Base-by-base conservation (phyloP, 1,140 invertebrate genomes). In the Phenacoccus solenopsis region DNA sequence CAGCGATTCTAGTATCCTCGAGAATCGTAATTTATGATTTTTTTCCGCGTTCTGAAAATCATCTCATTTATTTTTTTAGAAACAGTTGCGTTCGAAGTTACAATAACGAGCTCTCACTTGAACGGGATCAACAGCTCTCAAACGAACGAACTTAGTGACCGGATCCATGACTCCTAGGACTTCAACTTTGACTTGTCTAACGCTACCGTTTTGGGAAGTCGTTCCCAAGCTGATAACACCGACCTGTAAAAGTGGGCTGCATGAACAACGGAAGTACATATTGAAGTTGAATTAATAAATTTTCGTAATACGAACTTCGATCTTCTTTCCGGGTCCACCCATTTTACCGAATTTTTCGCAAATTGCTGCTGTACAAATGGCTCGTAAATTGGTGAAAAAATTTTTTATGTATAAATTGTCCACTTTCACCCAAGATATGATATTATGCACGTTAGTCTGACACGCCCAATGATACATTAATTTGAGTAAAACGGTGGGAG, bases 381-480 rank as follows among this genome's bases (percentile, higher is more conserved):
- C 87, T 59, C 91, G 80, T 32, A 93, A 77, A 83, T 88, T 87
- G 0, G 89, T 90, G 72, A 88, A 91, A 72, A 93, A 84, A 13
- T 87, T 87, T 76, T 90, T 89, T 0, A 90, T 82, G 74, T 88
- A 90, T 9, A 87, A 77, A 74, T 88, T 88, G 64, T 88, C 85
- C 0, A 88, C 90, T 81, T 93, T 93, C 0, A 93, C 86, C 92
- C 91, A 94, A 59, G 90, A 88, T 0, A 90, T 84, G 12, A 94
- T 90, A 76, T 93, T 94, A 74, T 89, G 87, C 12, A 93, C 87
- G 70, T 89, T 90, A 0, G 91, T 94, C 75, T 94, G 91, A 76
- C 90, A 93, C 0, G 88, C 84, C 91, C 91, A 94, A 77, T 94
- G 91, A 77, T 94, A 94, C 27, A 94, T 87, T 0, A 94, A 79